Evolutionary conservation across 2,888 invertebrate genomes (phyloP), one percentile per base, ranked within the genome.

Genomic region (Ptychoptera albimana): DNA sequence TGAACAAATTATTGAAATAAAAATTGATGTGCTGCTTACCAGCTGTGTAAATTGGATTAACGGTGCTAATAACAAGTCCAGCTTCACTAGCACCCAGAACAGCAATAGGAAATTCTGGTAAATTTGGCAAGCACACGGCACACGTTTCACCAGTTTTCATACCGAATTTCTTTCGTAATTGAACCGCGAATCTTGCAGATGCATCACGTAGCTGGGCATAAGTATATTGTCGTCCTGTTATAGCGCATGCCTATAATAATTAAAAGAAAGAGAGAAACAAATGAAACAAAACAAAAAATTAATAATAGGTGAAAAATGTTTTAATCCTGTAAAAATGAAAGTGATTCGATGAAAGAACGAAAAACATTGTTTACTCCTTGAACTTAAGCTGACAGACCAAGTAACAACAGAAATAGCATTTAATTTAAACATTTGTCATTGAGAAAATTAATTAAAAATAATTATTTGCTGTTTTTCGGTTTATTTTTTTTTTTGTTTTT

Each of bases 31-130:
- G 30, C 16, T 16, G 50, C 54, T 66, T 55, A 75, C 75, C 69
- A 37, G 73, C 66, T 31, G 79, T 85, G 55, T 85, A 86, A 48
- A 74, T 59, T 0, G 85, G 82, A 65, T 86, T 87, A 8, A 85
- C 68, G 0, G 82, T 77, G 1, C 84, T 82, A 3, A 79, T 72
- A 10, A 75, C 56, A 2, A 80, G 66, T 1, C 82, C 82, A 37
- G 82, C 84, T 53, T 77, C 77, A 30, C 81, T 54, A 29, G 75
- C 69, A 0, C 82, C 86, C 54, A 83, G 56, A 9, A 73, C 59
- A 2, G 75, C 71, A 11, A 84, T 64, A 0, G 79, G 73, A 55
- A 73, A 81, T 60, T 88, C 87, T 0, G 86, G 85, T 16, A 77
- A 55, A 58, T 88, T 88, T 1, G 84, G 83, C 45, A 85, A 56